phyloP scores from a whole-genome alignment of 30 jellyfish, hydroid and myxozoan genomes.

The Hydractinia echinata region DNA sequence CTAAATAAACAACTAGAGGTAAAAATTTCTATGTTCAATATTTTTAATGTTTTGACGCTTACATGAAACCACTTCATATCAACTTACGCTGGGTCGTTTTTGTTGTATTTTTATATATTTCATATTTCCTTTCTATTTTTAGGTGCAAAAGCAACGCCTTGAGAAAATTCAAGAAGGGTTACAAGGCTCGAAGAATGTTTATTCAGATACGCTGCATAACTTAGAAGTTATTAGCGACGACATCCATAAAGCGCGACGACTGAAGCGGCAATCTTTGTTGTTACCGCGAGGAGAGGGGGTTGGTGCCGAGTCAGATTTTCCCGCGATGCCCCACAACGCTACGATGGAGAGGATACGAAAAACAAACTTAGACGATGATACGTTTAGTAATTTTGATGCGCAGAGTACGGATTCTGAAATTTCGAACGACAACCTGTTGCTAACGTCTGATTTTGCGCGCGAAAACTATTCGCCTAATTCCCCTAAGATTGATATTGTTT shows the following conservation, averaged over 20 bases:
- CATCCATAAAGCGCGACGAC: conserved; percentile 38
- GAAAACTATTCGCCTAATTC: not conserved
- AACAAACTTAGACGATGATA: not conserved
- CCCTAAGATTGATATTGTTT: not conserved
- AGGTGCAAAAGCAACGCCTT: conserved; percentile 42
- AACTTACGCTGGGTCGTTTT: not conserved
- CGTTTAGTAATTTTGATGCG: not conserved
- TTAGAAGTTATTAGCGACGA: conserved; percentile 44
- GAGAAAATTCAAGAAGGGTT: conserved; percentile 47
- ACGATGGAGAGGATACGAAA: conserved; percentile 22
- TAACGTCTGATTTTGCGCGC: not conserved
- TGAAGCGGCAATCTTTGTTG: not conserved
- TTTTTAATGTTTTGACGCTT: not conserved
- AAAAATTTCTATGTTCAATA: not conserved
- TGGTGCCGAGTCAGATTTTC: conserved; percentile 30
- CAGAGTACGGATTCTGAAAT: conserved; percentile 17
- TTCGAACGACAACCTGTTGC: not conserved
- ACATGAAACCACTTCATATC: not conserved
- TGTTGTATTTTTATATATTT: not conserved
- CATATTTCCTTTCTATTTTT: not conserved
- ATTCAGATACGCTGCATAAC: conserved; percentile 34
- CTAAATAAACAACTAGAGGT: conserved; percentile 69
- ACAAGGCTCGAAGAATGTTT: conserved; percentile 37
- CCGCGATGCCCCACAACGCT: conserved; percentile 2
- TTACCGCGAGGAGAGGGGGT: conserved; percentile 52